Percentiles rank a stretch among this genome's conserved stretches.
phyloP scores from a whole-genome alignment of 2,888 invertebrate genomes.

The Nomada ruficornis region DNA sequence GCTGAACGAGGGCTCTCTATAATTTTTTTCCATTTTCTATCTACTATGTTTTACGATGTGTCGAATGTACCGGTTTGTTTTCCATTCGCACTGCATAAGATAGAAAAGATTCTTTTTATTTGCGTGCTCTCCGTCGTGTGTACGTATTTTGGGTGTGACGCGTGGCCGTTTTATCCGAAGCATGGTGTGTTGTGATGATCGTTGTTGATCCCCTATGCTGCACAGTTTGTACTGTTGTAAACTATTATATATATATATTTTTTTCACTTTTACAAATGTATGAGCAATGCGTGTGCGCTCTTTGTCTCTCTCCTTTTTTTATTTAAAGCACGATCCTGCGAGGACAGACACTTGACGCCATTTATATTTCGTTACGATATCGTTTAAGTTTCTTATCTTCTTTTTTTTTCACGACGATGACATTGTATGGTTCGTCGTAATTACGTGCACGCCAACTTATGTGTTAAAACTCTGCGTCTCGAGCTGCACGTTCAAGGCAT shows the following conservation, averaged over 20 bases:
- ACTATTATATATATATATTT: not conserved
- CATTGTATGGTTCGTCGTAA: constrained; percentile 19
- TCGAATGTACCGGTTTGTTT: not conserved
- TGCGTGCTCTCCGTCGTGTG: constrained; percentile 4
- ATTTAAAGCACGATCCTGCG: constrained; percentile 49
- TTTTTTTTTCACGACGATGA: not conserved
- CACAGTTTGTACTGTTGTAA: constrained; percentile 12
- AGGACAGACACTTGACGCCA: constrained; percentile 15
- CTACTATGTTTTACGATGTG: not conserved
- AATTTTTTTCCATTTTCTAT: not conserved
- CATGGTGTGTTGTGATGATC: constrained; percentile 58
- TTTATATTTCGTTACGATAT: constrained; percentile 19
- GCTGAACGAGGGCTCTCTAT: not conserved
- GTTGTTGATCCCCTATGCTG: constrained; percentile 22
- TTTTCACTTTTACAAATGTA: not conserved
- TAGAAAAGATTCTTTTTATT: not conserved
- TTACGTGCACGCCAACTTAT: constrained; percentile 39
- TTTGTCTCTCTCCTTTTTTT: not conserved
- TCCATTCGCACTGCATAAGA: constrained; percentile 22
- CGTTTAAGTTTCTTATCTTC: constrained; percentile 5
- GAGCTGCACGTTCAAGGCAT: constrained; percentile 3
- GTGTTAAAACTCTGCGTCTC: not conserved
- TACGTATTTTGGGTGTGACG: not conserved
- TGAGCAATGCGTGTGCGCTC: not conserved
- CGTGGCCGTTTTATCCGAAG: constrained; percentile 34